Conservation (phyloP, 2,888 invertebrate species). For the Melanchra persicariae region DNA sequence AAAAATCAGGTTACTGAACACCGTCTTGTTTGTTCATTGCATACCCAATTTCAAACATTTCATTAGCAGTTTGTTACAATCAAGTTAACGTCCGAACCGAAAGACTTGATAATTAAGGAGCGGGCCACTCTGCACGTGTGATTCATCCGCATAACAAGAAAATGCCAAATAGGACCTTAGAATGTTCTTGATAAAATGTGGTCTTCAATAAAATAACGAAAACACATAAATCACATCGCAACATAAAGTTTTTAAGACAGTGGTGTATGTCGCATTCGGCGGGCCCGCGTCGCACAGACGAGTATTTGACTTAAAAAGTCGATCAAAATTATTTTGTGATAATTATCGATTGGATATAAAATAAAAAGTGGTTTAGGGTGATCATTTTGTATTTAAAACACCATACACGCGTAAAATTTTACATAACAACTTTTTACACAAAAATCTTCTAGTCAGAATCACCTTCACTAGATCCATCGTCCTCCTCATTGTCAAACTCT, state of each 20-base stretch:
- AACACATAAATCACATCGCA: conserved; percentile 68
- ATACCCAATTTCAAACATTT: conserved; percentile 32
- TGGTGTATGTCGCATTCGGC: conserved; percentile 61
- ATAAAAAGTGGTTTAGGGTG: too few relatives aligned
- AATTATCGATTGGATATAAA: too few relatives aligned
- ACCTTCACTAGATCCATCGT: too few relatives aligned
- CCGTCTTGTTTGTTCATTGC: conserved; percentile 34
- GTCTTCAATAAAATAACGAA: conserved; percentile 47
- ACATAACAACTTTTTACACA: too few relatives aligned
- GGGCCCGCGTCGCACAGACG: conserved; percentile 57
- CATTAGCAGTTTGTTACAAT: conserved; percentile 49
- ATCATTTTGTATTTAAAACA: too few relatives aligned
- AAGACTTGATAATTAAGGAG: conserved; percentile 23
- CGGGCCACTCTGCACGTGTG: conserved; percentile 26
- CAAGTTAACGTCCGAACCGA: conserved; percentile 37
- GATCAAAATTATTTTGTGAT: too few relatives aligned
- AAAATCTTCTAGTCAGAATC: too few relatives aligned
- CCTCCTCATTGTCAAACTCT: too few relatives aligned
- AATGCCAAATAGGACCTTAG: conserved; percentile 26
- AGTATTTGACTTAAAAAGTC: too few relatives aligned
- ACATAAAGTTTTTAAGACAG: conserved; percentile 68
- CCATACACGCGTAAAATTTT: too few relatives aligned
- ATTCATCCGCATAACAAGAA: conserved; percentile 44
- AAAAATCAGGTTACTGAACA: conserved; percentile 42
- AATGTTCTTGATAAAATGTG: conserved; percentile 34